These are phyloP conservation scores for Frankliniella intonsa DNA, from an alignment of 2,888 invertebrate species.

Conservation along the genomic window DNA sequence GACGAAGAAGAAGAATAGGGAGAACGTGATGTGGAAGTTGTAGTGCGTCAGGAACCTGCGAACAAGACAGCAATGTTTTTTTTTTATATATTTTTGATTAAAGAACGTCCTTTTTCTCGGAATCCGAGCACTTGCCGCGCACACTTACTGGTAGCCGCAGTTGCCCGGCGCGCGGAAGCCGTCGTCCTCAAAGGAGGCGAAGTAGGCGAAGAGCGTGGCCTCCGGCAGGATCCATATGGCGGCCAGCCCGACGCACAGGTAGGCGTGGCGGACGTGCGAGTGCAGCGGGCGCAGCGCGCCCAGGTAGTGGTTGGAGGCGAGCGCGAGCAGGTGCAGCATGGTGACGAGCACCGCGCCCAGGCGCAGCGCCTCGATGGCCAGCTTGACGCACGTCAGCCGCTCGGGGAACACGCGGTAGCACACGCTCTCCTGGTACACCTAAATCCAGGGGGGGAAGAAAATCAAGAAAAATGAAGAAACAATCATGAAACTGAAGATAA, in stretches of 20 bases:
- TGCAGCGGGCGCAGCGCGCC: constrained; percentile 60
- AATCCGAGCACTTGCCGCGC: neutral
- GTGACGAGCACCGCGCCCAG: constrained; percentile 59
- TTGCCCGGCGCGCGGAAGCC: constrained; percentile 46
- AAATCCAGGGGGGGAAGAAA: neutral
- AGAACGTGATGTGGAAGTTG: constrained; percentile 51
- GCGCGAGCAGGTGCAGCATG: constrained; percentile 57
- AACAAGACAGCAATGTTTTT: neutral
- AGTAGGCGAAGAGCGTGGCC: constrained; percentile 51
- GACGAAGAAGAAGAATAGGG: constrained; percentile 54
- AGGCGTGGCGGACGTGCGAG: constrained; percentile 53
- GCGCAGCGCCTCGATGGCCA: constrained; percentile 49
- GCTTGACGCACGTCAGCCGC: constrained; percentile 39
- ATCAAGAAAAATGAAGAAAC: neutral
- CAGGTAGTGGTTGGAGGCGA: constrained; percentile 63
- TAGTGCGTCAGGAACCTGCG: constrained; percentile 47
- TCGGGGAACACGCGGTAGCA: neutral
- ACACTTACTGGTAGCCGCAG: neutral
- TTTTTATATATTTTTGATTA: neutral
- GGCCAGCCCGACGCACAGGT: constrained; percentile 50
- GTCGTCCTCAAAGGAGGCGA: constrained; percentile 49
- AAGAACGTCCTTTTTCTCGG: too few species aligned
- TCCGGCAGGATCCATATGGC: constrained; percentile 57
- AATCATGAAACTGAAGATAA: neutral
- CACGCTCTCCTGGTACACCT: neutral